These are phyloP conservation scores for Hesperia comma DNA, from an alignment of 2,888 invertebrate genomes.

Conservation along the genomic window DNA sequence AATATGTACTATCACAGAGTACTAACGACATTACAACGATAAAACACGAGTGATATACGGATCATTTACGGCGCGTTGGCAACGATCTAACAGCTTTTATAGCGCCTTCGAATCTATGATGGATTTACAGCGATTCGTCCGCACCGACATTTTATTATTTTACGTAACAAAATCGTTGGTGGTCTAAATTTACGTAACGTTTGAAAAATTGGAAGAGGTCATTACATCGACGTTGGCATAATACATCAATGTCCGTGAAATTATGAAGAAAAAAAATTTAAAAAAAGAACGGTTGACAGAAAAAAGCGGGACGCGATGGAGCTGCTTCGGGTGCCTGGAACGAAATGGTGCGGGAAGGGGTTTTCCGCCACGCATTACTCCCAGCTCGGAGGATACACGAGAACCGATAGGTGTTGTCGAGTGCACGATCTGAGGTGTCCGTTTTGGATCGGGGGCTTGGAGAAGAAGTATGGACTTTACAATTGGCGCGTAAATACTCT, in stretches of 20 bases:
- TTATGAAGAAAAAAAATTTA: slow-evolving; percentile 37
- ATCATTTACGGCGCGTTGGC: slow-evolving; percentile 51
- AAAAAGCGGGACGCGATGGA: slow-evolving; percentile 82
- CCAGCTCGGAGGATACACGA: slow-evolving; percentile 92
- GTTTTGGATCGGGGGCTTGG: slow-evolving; percentile 92
- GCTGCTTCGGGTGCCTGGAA: slow-evolving; percentile 92
- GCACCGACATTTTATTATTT: slow-evolving; percentile 57
- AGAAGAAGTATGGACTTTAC: slow-evolving; percentile 92
- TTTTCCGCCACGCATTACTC: slow-evolving; percentile 91
- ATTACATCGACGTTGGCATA: slow-evolving; percentile 41
- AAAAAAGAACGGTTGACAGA: slow-evolving; percentile 57
- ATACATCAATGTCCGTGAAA: slow-evolving; percentile 44
- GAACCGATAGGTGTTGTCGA: slow-evolving; percentile 94
- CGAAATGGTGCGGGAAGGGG: slow-evolving; percentile 97
- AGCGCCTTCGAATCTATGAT: slow-evolving; percentile 54
- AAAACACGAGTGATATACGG: slow-evolving; percentile 57
- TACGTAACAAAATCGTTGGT: slow-evolving; percentile 46
- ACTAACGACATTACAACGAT: slow-evolving; percentile 50
- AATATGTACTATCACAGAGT: slow-evolving; percentile 11
- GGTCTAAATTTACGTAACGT: slow-evolving; percentile 39
- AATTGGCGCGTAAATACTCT: slow-evolving; percentile 95
- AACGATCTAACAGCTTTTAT: slow-evolving; percentile 58
- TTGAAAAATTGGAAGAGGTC: slow-evolving; percentile 46
- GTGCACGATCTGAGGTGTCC: slow-evolving; percentile 94
- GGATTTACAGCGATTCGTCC: slow-evolving; percentile 55